phyloP scores from a whole-genome alignment of 2,797 vertebrate genomes.

The Hyperoplus immaculatus region DNA sequence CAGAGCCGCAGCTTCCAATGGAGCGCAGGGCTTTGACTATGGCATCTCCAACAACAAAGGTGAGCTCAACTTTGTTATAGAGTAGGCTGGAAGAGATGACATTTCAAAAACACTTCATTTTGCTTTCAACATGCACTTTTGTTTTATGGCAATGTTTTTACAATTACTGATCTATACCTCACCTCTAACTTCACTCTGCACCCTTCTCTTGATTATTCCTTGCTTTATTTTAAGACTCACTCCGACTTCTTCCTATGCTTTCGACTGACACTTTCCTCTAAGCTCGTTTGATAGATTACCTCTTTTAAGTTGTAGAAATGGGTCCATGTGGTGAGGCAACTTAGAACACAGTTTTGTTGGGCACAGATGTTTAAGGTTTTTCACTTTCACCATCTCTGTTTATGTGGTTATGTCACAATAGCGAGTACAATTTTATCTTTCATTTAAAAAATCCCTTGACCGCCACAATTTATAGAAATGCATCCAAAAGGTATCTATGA shows the following conservation, averaged over 20 bases:
- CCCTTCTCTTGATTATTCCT: constrained; percentile 25
- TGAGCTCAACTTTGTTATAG: constrained; percentile 73
- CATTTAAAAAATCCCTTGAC: background rate
- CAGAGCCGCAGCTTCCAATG: constrained; percentile 89
- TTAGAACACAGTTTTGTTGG: background rate
- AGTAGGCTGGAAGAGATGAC: background rate
- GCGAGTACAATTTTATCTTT: background rate
- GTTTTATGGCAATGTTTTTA: constrained; percentile 15
- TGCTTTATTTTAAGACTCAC: constrained; percentile 18
- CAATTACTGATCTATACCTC: constrained; percentile 21
- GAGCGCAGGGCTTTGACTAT: constrained; percentile 97
- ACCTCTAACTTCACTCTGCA: constrained; percentile 44
- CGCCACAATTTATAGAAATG: background rate
- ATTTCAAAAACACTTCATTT: constrained; percentile 10
- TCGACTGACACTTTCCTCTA: constrained; percentile 13
- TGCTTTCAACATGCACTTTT: constrained; percentile 41
- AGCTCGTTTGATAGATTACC: background rate
- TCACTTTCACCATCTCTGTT: constrained; percentile 3
- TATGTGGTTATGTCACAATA: background rate
- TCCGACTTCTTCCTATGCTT: constrained; percentile 20
- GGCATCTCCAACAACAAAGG: constrained; percentile 98
- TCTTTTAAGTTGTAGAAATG: background rate
- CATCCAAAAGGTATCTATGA: background rate
- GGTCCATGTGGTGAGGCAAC: background rate
- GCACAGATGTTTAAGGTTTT: background rate